These are phyloP conservation scores for Metalampra italica DNA, from an alignment of 2,888 invertebrate species.

Conservation along the genomic window DNA sequence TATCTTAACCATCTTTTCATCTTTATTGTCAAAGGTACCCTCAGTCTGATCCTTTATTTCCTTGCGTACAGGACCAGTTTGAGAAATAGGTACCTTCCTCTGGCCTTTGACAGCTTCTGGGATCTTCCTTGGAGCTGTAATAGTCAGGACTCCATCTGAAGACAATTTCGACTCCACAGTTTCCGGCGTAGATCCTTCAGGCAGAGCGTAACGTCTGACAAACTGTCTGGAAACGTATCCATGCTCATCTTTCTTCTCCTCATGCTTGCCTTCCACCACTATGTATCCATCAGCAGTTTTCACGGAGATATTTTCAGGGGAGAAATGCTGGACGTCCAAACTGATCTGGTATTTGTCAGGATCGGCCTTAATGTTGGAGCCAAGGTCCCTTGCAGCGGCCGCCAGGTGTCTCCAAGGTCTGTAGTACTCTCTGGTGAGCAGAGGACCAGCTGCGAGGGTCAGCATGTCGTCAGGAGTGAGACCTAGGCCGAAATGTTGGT, in stretches of 20 bases:
- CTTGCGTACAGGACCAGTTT: slow-evolving; percentile 75
- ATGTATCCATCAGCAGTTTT: slow-evolving; percentile 83
- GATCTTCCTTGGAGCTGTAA: slow-evolving; percentile 76
- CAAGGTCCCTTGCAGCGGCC: slow-evolving; percentile 57
- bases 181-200: slow-evolving; percentile 83
- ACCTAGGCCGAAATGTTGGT: slow-evolving; percentile 65
- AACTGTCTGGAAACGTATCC: slow-evolving; percentile 86
- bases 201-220: slow-evolving; percentile 83
- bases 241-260: slow-evolving; percentile 85
- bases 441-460: slow-evolving; percentile 20
- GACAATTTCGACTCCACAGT: slow-evolving; percentile 84
- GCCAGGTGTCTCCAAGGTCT: slow-evolving; percentile 54
- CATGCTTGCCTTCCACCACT: slow-evolving; percentile 86
- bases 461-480: slow-evolving; percentile 60
- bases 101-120: slow-evolving; percentile 42
- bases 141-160: slow-evolving; percentile 84
- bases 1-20: too few relatives aligned
- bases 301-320: slow-evolving; percentile 85
- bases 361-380: slow-evolving; percentile 66
- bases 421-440: slow-evolving; percentile 42
- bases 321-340: slow-evolving; percentile 85
- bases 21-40: too few relatives aligned
- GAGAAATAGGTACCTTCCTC: slow-evolving; percentile 75
- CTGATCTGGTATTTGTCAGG: slow-evolving; percentile 80
- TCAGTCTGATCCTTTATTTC: slow-evolving; percentile 32